Evolutionary conservation across 2,888 invertebrate genomes (phyloP).

Genomic region (Agrotis segetum): DNA sequence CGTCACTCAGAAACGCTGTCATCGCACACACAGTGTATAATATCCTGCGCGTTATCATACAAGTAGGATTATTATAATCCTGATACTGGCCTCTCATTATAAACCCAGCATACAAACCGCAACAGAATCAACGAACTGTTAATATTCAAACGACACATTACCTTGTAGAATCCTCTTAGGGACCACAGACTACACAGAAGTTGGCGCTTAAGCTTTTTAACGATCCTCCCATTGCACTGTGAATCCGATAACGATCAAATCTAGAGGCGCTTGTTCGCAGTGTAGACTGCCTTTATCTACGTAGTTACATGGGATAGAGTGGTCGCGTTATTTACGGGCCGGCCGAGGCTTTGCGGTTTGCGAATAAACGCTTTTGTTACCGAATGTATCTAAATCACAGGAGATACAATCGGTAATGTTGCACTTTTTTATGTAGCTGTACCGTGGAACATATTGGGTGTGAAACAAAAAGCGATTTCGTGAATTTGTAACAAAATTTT

Average conservation of each 20-base stretch:
- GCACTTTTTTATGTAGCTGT: conserved; percentile 66
- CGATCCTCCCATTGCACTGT: conserved; percentile 52
- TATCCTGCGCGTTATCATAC: not conserved
- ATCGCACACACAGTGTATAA: too few relatives aligned
- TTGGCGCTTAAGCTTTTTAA: conserved; percentile 59
- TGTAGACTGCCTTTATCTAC: conserved; percentile 58
- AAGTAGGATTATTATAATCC: not conserved
- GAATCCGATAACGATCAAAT: conserved; percentile 62
- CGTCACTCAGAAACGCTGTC: too few relatives aligned
- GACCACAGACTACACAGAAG: conserved; percentile 36
- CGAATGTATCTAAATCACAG: conserved; percentile 81
- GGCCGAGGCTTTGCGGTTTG: conserved; percentile 73
- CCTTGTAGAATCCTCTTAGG: conserved; percentile 33
- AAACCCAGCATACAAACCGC: not conserved
- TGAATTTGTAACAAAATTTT: conserved; percentile 6
- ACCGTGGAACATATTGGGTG: conserved; percentile 30
- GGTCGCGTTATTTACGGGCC: conserved; percentile 76
- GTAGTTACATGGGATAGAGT: conserved; percentile 62
- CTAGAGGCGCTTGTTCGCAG: conserved; percentile 59
- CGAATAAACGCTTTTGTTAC: conserved; percentile 78
- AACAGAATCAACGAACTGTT: conserved; percentile 10
- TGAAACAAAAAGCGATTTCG: conserved; percentile 21
- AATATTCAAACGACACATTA: conserved; percentile 39
- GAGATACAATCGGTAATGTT: conserved; percentile 77
- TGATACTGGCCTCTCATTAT: not conserved